phyloP scores from a whole-genome alignment of 2,113 vertebrate genomes.

The pig (Sus scrofa) region T2T-Sscrofa CM000824.6:127655501-127656000 shows the following conservation, averaged over 20 bases:
- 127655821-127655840: not conserved
- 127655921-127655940: not conserved
- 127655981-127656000: not conserved
- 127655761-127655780: not conserved
- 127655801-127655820: not conserved
- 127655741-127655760: not conserved
- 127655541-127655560: not conserved
- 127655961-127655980: not conserved
- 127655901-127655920: not conserved
- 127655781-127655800: not conserved
- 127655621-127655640: slow-evolving; percentile 25
- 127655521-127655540: slow-evolving; percentile 54
- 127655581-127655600: slow-evolving; percentile 34
- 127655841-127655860: not conserved
- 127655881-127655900: not conserved
- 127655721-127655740: not conserved
- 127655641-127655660: slow-evolving; percentile 1
- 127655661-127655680: not conserved
- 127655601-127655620: not conserved
- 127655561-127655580: not conserved
- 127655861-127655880: not conserved
- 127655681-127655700: not conserved
- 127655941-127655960: not conserved
- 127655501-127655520: slow-evolving; percentile 57
- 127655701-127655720: not conserved